phyloP scores from a whole-genome alignment of 2,797 vertebrate genomes.

The Emys orbicularis region DNA sequence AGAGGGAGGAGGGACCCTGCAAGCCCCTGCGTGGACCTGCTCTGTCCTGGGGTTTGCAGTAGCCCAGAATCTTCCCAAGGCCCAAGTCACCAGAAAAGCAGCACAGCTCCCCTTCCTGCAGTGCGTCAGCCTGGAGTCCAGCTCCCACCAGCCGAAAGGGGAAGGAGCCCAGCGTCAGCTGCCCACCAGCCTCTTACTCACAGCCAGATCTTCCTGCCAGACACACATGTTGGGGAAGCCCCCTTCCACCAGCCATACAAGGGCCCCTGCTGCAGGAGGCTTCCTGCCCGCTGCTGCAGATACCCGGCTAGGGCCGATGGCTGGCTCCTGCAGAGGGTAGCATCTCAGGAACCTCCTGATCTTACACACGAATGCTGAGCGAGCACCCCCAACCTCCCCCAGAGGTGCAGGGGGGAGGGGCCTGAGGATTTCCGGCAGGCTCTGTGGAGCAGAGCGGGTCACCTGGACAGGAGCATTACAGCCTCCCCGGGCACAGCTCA shows the following conservation, averaged over 20 bases:
- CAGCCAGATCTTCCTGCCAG: not conserved
- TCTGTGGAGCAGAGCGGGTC: too few relatives aligned
- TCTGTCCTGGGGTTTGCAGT: not conserved
- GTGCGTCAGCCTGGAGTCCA: not conserved
- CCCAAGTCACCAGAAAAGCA: not conserved
- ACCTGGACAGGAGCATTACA: too few relatives aligned
- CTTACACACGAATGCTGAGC: not conserved
- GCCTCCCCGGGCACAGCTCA: too few relatives aligned
- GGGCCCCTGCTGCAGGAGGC: too few relatives aligned
- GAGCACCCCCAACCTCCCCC: not conserved
- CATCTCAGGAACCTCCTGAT: not conserved
- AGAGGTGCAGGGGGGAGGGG: too few relatives aligned
- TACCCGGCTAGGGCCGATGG: not conserved
- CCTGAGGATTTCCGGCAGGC: too few relatives aligned
- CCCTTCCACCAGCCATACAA: not conserved
- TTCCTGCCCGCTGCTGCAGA: not conserved
- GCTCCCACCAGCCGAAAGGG: not conserved
- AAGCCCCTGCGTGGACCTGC: not conserved
- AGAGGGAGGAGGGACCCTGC: not conserved
- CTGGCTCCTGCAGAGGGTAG: not conserved
- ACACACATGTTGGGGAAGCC: not conserved
- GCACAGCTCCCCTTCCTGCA: not conserved
- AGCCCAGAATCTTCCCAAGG: not conserved
- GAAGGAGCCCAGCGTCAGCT: not conserved
- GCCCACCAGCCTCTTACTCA: not conserved